These are phyloP conservation scores for Drosophila kambysellisi DNA, from an alignment of 2,888 invertebrate species.

Conservation along the genomic window DNA sequence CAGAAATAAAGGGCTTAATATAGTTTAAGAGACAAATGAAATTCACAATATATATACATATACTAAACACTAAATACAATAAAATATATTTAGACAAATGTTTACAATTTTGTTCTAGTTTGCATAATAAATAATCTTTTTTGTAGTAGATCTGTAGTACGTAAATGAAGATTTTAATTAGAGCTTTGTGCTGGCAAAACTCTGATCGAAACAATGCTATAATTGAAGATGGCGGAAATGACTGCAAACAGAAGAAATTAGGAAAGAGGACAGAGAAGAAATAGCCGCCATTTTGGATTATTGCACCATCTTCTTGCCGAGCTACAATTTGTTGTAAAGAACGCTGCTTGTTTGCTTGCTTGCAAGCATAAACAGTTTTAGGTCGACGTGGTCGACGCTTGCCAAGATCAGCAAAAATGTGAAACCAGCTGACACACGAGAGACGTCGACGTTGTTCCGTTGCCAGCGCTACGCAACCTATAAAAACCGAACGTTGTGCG, in stretches of 20 bases:
- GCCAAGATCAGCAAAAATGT: slow-evolving; percentile 65
- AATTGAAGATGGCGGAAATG: not conserved
- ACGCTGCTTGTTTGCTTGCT: slow-evolving; percentile 6
- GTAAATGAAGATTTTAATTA: not conserved
- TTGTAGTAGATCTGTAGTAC: too few species aligned
- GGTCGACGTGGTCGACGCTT: slow-evolving; percentile 27
- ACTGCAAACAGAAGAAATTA: not conserved
- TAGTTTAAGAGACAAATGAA: not conserved
- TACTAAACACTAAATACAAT: not conserved
- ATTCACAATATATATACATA: not conserved
- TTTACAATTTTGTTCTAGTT: not conserved
- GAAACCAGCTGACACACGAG: slow-evolving; percentile 21
- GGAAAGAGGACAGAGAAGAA: not conserved
- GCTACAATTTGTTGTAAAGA: not conserved
- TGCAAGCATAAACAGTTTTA: slow-evolving; percentile 48
- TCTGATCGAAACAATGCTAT: not conserved
- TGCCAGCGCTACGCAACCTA: slow-evolving; percentile 46
- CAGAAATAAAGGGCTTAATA: not conserved
- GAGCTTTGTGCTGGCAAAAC: not conserved
- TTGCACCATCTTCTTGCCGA: not conserved
- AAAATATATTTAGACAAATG: not conserved
- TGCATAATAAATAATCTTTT: too few species aligned
- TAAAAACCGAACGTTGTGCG: slow-evolving; percentile 45
- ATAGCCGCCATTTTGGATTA: slow-evolving; percentile 1
- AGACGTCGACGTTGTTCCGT: slow-evolving; percentile 22